phyloP scores from a whole-genome alignment of 2,113 vertebrate genomes.

The Stigmatopora nigra region DNA sequence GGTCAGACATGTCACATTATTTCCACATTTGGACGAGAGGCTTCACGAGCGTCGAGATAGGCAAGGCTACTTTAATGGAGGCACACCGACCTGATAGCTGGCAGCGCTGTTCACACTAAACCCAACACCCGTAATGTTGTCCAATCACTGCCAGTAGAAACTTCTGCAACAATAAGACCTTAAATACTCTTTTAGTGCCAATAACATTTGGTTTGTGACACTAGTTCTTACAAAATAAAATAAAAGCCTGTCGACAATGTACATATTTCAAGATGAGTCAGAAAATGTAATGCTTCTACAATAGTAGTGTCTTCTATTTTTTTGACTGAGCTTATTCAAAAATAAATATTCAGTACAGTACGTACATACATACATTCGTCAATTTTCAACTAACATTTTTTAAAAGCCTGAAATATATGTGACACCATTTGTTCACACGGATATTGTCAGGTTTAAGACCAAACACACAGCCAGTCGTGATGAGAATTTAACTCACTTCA shows the following conservation, averaged over 20 bases:
- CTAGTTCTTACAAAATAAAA: background rate
- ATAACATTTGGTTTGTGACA: background rate
- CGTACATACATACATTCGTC: no score
- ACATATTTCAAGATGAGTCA: no score
- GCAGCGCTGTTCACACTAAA: constrained; percentile 15
- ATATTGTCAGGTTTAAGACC: no score
- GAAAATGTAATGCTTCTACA: no score
- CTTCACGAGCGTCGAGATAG: background rate
- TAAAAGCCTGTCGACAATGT: background rate
- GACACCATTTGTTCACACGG: no score
- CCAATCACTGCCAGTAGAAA: constrained; percentile 19
- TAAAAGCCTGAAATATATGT: no score
- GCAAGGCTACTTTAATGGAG: background rate
- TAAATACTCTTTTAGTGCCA: background rate
- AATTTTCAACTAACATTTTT: no score
- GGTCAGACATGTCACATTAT: constrained; percentile 34
- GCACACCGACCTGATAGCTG: constrained; percentile 3
- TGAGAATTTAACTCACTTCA: no score
- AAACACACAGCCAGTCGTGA: no score
- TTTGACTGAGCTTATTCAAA: no score
- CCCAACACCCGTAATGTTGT: constrained; percentile 3
- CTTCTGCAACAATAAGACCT: background rate
- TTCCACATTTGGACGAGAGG: constrained; percentile 24
- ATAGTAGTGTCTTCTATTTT: no score
- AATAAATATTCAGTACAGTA: no score